These are phyloP conservation scores for Lapara coniferarum DNA, from an alignment of 2,888 invertebrate species.

Conservation along the genomic window DNA sequence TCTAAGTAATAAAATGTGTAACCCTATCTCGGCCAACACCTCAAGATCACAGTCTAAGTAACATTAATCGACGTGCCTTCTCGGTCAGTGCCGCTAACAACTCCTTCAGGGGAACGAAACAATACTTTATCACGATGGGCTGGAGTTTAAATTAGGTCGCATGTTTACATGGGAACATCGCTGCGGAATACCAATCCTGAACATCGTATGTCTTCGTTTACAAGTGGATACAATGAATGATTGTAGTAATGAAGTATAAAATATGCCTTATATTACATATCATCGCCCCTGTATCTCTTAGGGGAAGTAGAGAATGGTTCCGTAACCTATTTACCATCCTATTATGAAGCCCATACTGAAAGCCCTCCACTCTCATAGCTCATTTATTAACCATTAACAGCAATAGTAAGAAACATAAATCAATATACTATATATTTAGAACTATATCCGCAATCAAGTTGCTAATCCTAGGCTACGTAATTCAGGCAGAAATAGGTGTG, in stretches of 20 bases:
- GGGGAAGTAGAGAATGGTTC: too few relatives aligned
- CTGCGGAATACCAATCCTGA: slow-evolving; percentile 12
- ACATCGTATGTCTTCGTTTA: slow-evolving; percentile 24
- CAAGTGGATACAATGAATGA: slow-evolving; percentile 18
- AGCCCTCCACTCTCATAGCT: too few relatives aligned
- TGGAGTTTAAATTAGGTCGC: slow-evolving; percentile 4
- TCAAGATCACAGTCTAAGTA: slow-evolving; percentile 76
- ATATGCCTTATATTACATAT: background rate
- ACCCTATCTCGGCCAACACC: slow-evolving; percentile 67
- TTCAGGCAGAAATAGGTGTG: slow-evolving; percentile 14
- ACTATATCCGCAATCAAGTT: background rate
- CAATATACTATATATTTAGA: background rate
- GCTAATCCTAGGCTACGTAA: slow-evolving; percentile 5
- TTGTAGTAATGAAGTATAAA: slow-evolving; percentile 12
- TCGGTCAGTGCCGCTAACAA: slow-evolving; percentile 25
- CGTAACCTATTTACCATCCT: too few relatives aligned
- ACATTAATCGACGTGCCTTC: slow-evolving; percentile 75
- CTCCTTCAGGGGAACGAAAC: slow-evolving; percentile 5
- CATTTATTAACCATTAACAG: too few relatives aligned
- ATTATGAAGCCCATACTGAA: too few relatives aligned
- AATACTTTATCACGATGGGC: background rate
- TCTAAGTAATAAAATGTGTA: slow-evolving; percentile 80
- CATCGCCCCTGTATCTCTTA: too few relatives aligned
- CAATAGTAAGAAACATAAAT: too few relatives aligned
- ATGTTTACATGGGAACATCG: slow-evolving; percentile 1